These are phyloP conservation scores for Pogonocichla stellata DNA, from an alignment of 2,113 vertebrate species.

Conservation along the genomic window DNA sequence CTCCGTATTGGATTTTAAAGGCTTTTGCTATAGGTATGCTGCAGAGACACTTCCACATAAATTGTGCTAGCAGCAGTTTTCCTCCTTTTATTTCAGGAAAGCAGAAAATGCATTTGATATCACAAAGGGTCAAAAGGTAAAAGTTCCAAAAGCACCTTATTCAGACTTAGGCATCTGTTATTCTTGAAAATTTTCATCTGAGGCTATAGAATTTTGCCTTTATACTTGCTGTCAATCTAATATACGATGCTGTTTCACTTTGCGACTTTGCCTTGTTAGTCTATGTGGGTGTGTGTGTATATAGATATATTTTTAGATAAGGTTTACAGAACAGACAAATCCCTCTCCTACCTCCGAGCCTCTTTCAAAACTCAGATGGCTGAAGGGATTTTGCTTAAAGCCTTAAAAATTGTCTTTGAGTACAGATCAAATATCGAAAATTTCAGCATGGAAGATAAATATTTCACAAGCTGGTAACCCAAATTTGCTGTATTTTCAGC, in stretches of 20 bases:
- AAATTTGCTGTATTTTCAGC: neutral
- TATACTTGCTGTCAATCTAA: neutral
- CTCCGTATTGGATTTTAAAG: neutral
- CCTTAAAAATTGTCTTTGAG: neutral
- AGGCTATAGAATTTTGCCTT: neutral
- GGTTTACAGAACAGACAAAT: neutral
- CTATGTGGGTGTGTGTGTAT: neutral
- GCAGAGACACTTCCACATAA: neutral
- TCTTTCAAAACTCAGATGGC: constrained; percentile 1
- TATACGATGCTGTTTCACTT: neutral
- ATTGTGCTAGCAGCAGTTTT: neutral
- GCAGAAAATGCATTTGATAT: neutral
- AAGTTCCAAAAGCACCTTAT: neutral
- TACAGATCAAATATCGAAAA: neutral
- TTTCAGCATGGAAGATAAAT: constrained; percentile 10
- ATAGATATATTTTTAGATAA: neutral
- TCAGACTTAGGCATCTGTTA: neutral
- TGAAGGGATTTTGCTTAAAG: neutral
- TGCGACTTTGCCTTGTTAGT: neutral
- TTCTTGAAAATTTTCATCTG: constrained; percentile 3
- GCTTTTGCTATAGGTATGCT: neutral
- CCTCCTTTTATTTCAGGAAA: constrained; percentile 2
- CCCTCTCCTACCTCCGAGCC: neutral
- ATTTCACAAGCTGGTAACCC: constrained; percentile 7
- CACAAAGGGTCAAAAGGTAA: neutral